Evolutionary conservation across 2,888 invertebrate species (phyloP).

Genomic region (Dasysyrphus albostriatus): DNA sequence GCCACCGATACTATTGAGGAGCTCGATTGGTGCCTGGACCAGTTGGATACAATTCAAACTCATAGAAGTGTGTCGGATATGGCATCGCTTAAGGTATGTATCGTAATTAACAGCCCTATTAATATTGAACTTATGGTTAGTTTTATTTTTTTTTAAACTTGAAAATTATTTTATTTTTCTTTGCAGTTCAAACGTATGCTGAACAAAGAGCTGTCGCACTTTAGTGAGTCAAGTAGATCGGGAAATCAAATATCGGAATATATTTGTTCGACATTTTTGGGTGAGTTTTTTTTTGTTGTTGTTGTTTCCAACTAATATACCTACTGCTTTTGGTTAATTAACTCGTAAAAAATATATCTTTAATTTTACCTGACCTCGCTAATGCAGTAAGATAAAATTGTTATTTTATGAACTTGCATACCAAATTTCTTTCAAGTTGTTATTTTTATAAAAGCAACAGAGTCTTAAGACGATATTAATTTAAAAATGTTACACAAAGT

Average conservation of each 20-base stretch:
- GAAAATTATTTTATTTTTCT: constrained; percentile 76
- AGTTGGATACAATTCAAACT: constrained; percentile 99
- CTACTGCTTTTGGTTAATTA: too few relatives aligned
- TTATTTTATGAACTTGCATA: too few relatives aligned
- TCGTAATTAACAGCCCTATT: not conserved
- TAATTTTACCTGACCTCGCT: too few relatives aligned
- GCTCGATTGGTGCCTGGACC: constrained; percentile 99
- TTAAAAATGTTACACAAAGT: too few relatives aligned
- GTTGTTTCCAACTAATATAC: not conserved
- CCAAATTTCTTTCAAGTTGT: too few relatives aligned
- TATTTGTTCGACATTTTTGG: constrained; percentile 99
- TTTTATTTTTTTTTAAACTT: constrained; percentile 19
- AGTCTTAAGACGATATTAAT: too few relatives aligned
- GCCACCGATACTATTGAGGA: constrained; percentile 99
- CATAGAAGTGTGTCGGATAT: constrained; percentile 99
- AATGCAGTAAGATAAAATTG: too few relatives aligned
- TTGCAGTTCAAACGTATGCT: constrained; percentile 99
- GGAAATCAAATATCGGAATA: constrained; percentile 99
- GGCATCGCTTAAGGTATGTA: constrained; percentile 98
- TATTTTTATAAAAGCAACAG: too few relatives aligned
- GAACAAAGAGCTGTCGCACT: constrained; percentile 99
- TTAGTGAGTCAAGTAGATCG: constrained; percentile 99
- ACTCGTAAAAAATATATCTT: too few relatives aligned
- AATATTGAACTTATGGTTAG: not conserved
- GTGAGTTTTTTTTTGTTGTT: constrained; percentile 89